A percentile compares a stretch with the other conserved stretches of the same genome.
Evolutionary conservation across 2,113 vertebrate genomes (phyloP).

Genomic region (Siphamia tubifer): DNA sequence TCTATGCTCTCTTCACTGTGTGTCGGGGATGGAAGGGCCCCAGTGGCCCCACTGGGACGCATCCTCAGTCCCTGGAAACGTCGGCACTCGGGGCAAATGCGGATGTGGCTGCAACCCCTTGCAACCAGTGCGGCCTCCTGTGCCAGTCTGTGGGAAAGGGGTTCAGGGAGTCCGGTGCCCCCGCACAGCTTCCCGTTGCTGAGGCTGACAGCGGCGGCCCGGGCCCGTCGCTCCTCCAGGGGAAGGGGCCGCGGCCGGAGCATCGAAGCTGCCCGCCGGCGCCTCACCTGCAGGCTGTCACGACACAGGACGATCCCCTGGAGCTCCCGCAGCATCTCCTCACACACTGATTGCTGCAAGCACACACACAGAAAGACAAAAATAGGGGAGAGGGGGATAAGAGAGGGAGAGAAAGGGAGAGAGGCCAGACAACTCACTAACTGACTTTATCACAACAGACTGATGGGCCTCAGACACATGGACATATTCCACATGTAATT

Average conservation of each 20-base stretch:
- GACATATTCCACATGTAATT: no score
- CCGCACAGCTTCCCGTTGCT: slow-evolving; percentile 94
- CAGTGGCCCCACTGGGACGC: slow-evolving; percentile 69
- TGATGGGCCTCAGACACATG: slow-evolving; percentile 42
- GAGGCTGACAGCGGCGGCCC: slow-evolving; percentile 83
- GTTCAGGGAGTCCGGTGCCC: slow-evolving; percentile 86
- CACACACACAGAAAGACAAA: slow-evolving; percentile 55
- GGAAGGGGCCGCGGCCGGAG: slow-evolving; percentile 79
- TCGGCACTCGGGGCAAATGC: slow-evolving; percentile 95
- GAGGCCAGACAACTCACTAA: slow-evolving; percentile 69
- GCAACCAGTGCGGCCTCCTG: slow-evolving; percentile 92
- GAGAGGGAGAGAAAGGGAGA: slow-evolving; percentile 61
- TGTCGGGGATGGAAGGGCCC: slow-evolving; percentile 81
- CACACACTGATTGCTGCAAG: slow-evolving; percentile 90
- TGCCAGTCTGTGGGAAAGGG: slow-evolving; percentile 91
- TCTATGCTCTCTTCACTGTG: slow-evolving; percentile 93
- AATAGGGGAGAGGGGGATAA: slow-evolving; percentile 42
- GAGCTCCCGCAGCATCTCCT: slow-evolving; percentile 95
- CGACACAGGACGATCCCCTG: slow-evolving; percentile 94
- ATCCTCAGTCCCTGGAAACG: slow-evolving; percentile 92
- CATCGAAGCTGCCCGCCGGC: slow-evolving; percentile 74
- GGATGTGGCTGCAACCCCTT: slow-evolving; percentile 93
- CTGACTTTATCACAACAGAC: slow-evolving; percentile 52
- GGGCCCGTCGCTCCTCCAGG: slow-evolving; percentile 84
- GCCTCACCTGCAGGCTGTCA: slow-evolving; percentile 88